Percentiles rank a stretch among this genome's conserved stretches.
Conservation (phyloP, 2,113 vertebrate species). For the Tragelaphus scriptus region DNA sequence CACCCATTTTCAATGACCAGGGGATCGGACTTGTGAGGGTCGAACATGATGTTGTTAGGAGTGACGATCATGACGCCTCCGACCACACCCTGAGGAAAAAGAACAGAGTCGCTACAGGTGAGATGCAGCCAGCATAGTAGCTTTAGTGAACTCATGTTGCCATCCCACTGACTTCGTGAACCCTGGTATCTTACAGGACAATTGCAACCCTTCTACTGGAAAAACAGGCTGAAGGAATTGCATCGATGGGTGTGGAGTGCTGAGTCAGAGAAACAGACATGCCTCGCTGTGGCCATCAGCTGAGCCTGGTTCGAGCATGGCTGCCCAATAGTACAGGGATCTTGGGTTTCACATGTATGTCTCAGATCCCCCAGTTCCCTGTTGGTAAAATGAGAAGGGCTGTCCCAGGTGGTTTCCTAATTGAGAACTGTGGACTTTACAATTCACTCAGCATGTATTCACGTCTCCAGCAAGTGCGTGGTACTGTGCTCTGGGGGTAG, state of each 20-base stretch:
- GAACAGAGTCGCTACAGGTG: not conserved
- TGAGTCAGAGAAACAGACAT: not conserved
- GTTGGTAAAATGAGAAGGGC: not conserved
- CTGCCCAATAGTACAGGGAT: too few relatives aligned
- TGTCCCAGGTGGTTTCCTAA: not conserved
- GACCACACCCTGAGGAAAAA: constrained; percentile 89
- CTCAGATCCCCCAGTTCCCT: not conserved
- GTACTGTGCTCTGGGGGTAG: not conserved
- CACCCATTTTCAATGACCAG: constrained; percentile 98
- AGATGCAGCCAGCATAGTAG: not conserved
- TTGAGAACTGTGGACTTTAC: not conserved
- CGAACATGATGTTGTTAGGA: constrained; percentile 99
- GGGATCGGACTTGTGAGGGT: constrained; percentile 98
- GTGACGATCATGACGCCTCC: constrained; percentile 98
- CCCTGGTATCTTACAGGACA: not conserved
- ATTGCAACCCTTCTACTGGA: not conserved
- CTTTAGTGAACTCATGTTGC: not conserved
- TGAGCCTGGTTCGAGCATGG: accelerated
- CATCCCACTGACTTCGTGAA: not conserved
- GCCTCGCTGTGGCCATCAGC: accelerated
- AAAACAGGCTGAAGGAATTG: not conserved
- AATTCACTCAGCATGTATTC: not conserved
- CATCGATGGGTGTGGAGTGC: not conserved
- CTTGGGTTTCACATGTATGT: not conserved
- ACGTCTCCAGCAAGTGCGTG: accelerated